phyloP scores from a whole-genome alignment of 2,888 invertebrate species.

The Beris chalybata region DNA sequence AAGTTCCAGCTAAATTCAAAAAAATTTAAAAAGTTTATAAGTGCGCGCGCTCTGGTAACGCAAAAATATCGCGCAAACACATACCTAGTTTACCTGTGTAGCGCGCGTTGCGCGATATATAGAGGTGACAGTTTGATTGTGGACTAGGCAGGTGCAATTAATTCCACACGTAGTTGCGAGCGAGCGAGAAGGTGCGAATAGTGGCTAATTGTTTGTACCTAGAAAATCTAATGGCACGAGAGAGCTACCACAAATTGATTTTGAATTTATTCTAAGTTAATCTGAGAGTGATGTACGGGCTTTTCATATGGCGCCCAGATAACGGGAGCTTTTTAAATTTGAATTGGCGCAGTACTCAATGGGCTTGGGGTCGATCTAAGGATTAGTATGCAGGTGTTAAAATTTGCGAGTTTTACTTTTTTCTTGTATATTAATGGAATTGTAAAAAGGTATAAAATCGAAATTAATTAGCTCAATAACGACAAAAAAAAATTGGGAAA shows the following conservation, averaged over 20 bases:
- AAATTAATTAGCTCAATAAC: no score
- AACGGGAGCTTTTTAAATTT: conserved; percentile 21
- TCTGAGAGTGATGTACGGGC: no score
- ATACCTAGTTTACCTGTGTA: not conserved
- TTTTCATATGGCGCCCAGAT: conserved; percentile 27
- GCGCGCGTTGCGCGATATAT: not conserved
- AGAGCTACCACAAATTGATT: not conserved
- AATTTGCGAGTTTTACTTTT: not conserved
- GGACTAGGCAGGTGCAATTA: conserved; percentile 29
- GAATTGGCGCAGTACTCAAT: conserved; percentile 14
- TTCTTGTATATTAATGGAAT: no score
- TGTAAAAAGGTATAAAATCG: no score
- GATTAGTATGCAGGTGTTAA: conserved; percentile 31
- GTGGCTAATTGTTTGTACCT: no score
- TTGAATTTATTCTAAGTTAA: no score
- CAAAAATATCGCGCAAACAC: not conserved
- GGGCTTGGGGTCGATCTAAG: not conserved
- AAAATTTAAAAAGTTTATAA: not conserved
- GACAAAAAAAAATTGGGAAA: no score
- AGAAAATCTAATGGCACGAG: not conserved
- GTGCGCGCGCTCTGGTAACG: not conserved
- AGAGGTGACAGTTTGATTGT: conserved; percentile 4
- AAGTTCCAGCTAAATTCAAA: not conserved
- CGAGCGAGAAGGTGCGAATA: not conserved
- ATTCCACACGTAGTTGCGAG: not conserved